Evolutionary conservation across 2,797 vertebrate genomes (phyloP), one percentile per base, ranked within the genome.

Genomic region (Hipposideros larvatus): DNA sequence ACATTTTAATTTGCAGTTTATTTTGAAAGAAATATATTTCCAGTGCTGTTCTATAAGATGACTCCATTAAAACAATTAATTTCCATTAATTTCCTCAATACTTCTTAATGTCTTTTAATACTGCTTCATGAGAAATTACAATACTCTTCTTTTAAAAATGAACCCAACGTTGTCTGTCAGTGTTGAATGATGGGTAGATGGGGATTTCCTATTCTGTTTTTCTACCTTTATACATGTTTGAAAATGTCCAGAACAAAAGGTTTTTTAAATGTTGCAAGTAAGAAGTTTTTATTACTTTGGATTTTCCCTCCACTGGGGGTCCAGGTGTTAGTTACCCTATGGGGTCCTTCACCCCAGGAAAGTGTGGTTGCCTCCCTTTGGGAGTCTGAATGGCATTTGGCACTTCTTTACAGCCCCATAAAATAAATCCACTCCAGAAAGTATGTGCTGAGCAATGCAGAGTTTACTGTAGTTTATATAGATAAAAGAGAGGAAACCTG

Each of bases 61-160:
- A 66, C 14, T 73, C 9, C 59, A 84, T 88, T 95, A 74, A 73
- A 71, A 77, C 82, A 57, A 80, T 61, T 63, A 43, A 37, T 43
- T 43, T 43, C 43, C 43, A 43, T 43, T 43, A 9, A 61, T 19
- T 43, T 66, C 53, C 24, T 77, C 73, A 77, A 57, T 3, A 48
- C 68, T 71, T 80, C 15, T 70, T 75, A 43, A 43, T 91, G 46
- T 93, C 57, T 94, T 78, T 87, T 65, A 57, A 63, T 82, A 59
- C 0, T 78, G 9, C 34, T 73, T 88, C 51, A 46, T 88, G 57
- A 57, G 83, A 88, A 85, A 48, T 92, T 88, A 37, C 28, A 37
- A 46, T 53, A 84, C n/a, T 9, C 26, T 68, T 61, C 83, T 80
- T 86, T 19, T 11, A 61, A 82, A 87, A 78, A 83, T 66, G 18